A percentile compares a stretch with the other conserved stretches of the same genome.
Conservation (phyloP, 2,888 invertebrate species). For the Phyllotreta striolata region DNA sequence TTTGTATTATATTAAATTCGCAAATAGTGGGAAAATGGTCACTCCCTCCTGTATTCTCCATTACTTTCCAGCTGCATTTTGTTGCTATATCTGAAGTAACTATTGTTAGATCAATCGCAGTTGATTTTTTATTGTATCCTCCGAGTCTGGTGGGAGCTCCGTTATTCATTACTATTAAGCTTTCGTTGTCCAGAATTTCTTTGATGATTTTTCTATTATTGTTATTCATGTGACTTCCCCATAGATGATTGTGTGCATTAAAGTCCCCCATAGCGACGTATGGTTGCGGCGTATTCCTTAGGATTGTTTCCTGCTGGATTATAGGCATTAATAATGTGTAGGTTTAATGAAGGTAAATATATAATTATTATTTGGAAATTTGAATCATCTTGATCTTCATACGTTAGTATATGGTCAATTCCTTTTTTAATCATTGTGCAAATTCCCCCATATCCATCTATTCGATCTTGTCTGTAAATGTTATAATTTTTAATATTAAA, state of each 20-base stretch:
- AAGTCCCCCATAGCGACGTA: conserved; percentile 8
- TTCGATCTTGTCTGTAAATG: conserved; percentile 14
- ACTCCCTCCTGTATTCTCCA: too few species aligned
- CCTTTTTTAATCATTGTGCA: conserved; percentile 11
- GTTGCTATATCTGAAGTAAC: too few species aligned
- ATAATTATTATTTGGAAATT: conserved; percentile 1
- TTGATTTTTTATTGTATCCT: too few species aligned
- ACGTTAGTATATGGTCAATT: conserved; percentile 2
- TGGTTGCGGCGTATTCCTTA: background rate
- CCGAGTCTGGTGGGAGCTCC: too few species aligned
- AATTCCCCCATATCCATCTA: conserved; percentile 12
- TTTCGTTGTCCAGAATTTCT: too few species aligned
- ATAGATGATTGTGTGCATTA: background rate
- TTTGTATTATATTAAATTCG: too few species aligned
- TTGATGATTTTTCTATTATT: too few species aligned
- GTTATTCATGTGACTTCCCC: background rate
- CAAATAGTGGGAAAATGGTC: too few species aligned
- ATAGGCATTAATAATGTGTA: background rate
- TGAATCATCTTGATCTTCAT: too few species aligned
- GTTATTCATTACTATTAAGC: too few species aligned
- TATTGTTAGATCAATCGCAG: too few species aligned
- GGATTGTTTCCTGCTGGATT: conserved; percentile 6
- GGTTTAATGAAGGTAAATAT: background rate
- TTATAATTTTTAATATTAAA: conserved; percentile 13
- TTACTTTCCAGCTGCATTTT: too few species aligned